phyloP scores from a whole-genome alignment of 1,140 invertebrate species.

The Delia radicum region DNA sequence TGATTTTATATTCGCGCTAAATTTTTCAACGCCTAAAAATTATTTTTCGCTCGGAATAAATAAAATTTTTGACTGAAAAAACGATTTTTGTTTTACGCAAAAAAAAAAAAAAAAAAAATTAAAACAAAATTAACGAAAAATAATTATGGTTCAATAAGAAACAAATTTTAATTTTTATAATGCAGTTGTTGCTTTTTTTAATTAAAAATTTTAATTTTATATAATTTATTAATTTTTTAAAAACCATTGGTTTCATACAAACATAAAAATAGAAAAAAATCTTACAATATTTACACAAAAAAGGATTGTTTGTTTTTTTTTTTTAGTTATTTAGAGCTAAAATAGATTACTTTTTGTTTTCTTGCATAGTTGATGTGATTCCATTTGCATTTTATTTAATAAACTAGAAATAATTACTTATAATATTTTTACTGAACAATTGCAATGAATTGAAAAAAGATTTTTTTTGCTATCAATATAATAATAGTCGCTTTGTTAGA shows the following conservation, averaged over 20 bases:
- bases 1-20: too few relatives aligned
- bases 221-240: slow-evolving; percentile 26
- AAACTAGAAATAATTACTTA: background rate
- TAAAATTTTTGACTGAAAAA: too few relatives aligned
- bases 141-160: background rate
- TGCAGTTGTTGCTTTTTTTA: slow-evolving; percentile 6
- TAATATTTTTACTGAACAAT: background rate
- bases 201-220: slow-evolving; percentile 22
- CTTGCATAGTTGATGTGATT: slow-evolving; percentile 19
- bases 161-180: background rate
- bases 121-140: too few relatives aligned
- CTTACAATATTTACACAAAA: slow-evolving; percentile 37
- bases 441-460: too few relatives aligned
- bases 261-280: slow-evolving; percentile 37
- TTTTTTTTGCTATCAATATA: too few relatives aligned
- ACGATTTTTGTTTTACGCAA: too few relatives aligned
- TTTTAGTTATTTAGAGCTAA: slow-evolving; percentile 27
- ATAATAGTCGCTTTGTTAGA: too few relatives aligned
- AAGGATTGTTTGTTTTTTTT: slow-evolving; percentile 25
- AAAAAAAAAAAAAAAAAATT: too few relatives aligned
- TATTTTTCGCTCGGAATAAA: too few relatives aligned
- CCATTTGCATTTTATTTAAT: background rate
- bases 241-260: slow-evolving; percentile 37
- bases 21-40: too few relatives aligned
- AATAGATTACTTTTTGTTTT: slow-evolving; percentile 25